phyloP scores from a whole-genome alignment of 2,113 vertebrate species.

The Hydropotes inermis region DNA sequence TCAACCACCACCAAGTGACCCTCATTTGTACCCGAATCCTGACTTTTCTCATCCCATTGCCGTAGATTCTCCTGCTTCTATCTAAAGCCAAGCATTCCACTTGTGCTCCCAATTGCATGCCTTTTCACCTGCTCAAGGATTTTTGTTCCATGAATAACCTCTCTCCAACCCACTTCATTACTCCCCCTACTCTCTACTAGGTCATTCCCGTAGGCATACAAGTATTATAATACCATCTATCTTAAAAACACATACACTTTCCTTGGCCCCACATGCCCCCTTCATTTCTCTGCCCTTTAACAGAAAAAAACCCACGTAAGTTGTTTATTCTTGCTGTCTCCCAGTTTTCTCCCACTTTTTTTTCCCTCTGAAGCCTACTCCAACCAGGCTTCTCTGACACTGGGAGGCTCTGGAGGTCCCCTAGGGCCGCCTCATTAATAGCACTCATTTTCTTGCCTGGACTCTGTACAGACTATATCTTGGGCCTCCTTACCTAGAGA shows the following conservation, averaged over 20 bases:
- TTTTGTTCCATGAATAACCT: not conserved
- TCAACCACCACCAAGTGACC: not conserved
- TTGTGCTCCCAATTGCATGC: not conserved
- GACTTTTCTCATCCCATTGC: not conserved
- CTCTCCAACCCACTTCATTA: not conserved
- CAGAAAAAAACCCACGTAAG: not conserved
- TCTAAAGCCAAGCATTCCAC: not conserved
- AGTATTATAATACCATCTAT: not conserved
- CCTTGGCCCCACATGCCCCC: not conserved
- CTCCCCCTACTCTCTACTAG: not conserved
- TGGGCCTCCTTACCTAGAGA: not conserved
- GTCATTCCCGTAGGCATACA: not conserved
- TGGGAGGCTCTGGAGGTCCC: not conserved
- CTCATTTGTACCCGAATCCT: not conserved
- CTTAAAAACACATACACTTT: not conserved
- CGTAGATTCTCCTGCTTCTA: not conserved
- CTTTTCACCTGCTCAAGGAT: not conserved
- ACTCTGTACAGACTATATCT: not conserved
- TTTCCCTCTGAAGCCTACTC: not conserved
- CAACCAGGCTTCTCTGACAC: not conserved
- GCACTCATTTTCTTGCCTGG: not conserved
- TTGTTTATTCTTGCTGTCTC: not conserved
- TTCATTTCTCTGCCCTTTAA: not conserved
- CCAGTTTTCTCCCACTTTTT: not conserved
- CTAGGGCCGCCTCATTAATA: not conserved